Evolutionary conservation across 2,113 vertebrate species (phyloP), one percentile per base, ranked within the genome.

Genomic region (Fulica atra): DNA sequence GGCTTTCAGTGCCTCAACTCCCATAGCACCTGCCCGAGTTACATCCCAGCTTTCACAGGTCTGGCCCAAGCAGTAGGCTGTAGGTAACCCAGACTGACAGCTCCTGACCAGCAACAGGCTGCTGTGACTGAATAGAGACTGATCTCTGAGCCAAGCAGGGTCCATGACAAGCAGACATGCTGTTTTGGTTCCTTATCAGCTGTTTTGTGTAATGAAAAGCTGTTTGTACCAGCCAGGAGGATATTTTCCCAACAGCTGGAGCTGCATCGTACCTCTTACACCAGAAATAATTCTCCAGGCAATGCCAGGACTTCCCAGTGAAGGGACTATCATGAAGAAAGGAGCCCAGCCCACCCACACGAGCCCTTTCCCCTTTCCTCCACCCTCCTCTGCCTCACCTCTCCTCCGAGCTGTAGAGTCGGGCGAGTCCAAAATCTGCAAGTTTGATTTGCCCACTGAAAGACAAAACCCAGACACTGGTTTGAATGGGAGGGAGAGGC

Each of bases 351-450:
- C 51, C 42, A 29, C 59, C 85, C 18, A 63, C 2, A 5, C 3
- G 13, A 92, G 46, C 4, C 86, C 35, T 16, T 66, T 36, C 20
- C 53, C 90, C 26, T 36, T 73, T 77, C 35, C 40, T 38, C 46
- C 35, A 15, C 10, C 6, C 15, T 1, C 0, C 61, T 80, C 36
- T 17, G 33, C 11, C 98, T 98, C 97, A 99, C 99, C 99, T 99
- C 98, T 99, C 99, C 95, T 99, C 99, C 2, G 99, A 99, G 96
- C 98, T 99, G 97, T 99, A 99, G 88, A 99, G 99, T 51, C 99
- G 99, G 89, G 99, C 99, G 77, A 99, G 98, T 96, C 99, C 99
- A 95, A 99, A 99, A 97, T 99, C 99, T 77, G 99, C 99, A 82
- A 99, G 98, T 95, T 99, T 99, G 97, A 99, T 99, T 96, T 99